phyloP scores from a whole-genome alignment of 2,797 vertebrate genomes.

The Rhincodon typus region DNA sequence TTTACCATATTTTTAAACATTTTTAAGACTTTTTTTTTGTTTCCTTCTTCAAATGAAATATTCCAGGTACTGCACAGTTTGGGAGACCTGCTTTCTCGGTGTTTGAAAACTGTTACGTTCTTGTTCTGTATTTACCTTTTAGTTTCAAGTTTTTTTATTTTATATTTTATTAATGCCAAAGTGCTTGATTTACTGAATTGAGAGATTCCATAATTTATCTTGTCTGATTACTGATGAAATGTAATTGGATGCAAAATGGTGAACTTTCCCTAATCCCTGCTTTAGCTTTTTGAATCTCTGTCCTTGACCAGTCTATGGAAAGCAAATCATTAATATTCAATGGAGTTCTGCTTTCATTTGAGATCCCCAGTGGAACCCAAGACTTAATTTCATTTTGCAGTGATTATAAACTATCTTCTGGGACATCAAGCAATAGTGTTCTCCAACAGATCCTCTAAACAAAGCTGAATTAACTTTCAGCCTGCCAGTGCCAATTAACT shows the following conservation, averaged over 20 bases:
- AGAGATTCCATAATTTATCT: constrained; percentile 12
- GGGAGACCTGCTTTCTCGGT: not conserved
- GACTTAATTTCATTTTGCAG: constrained; percentile 84
- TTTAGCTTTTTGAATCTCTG: constrained; percentile 53
- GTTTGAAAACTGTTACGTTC: too few species aligned
- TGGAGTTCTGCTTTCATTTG: constrained; percentile 69
- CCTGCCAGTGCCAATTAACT: constrained; percentile 94
- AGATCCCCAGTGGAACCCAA: constrained; percentile 84
- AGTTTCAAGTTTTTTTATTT: too few species aligned
- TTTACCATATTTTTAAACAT: not conserved
- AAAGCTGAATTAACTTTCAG: constrained; percentile 90
- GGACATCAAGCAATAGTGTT: constrained; percentile 79
- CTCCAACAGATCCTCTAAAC: constrained; percentile 83
- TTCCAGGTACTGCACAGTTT: not conserved
- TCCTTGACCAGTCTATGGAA: constrained; percentile 62
- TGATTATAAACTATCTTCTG: constrained; percentile 81
- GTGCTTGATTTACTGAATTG: too few species aligned
- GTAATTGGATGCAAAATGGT: not conserved
- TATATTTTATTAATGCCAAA: too few species aligned
- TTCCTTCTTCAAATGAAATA: not conserved
- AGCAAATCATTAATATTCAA: constrained; percentile 69
- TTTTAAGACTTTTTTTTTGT: not conserved
- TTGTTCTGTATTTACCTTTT: too few species aligned
- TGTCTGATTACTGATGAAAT: not conserved
- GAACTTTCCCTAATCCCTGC: not conserved